phyloP scores from a whole-genome alignment of 1,140 invertebrate genomes.

The Brachionus paranguensis region DNA sequence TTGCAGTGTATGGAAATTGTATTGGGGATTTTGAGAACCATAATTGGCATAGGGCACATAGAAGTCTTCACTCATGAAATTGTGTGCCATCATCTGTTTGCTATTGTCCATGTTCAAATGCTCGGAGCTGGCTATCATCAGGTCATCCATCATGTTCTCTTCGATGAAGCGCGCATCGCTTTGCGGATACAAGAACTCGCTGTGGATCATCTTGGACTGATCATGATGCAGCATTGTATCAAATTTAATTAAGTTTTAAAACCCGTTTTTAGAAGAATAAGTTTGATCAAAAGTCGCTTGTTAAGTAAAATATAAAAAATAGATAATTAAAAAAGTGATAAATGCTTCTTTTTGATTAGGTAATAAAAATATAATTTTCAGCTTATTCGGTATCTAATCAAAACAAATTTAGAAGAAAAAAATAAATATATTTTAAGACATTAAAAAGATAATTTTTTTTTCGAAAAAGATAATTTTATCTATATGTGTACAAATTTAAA shows the following conservation, averaged over 20 bases:
- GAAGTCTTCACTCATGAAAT: background rate
- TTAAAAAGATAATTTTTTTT: constrained; percentile 15
- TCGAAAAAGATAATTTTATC: background rate
- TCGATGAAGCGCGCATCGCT: background rate
- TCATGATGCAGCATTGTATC: constrained; percentile 28
- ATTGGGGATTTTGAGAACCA: background rate
- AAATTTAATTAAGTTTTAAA: background rate
- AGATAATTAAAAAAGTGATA: constrained; percentile 9
- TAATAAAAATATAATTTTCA: background rate
- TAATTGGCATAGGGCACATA: background rate
- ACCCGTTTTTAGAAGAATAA: background rate
- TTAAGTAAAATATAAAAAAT: background rate
- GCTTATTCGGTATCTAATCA: constrained; percentile 11
- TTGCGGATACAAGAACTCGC: background rate
- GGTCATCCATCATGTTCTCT: background rate
- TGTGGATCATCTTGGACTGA: background rate
- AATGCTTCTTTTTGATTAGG: background rate
- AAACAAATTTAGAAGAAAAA: background rate
- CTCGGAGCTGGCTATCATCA: background rate
- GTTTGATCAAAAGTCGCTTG: background rate
- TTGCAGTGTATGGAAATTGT: constrained; percentile 5
- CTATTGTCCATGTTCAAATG: background rate
- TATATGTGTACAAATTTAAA: constrained; percentile 18
- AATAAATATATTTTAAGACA: background rate
- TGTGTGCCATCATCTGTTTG: background rate